A percentile compares a stretch with the other conserved stretches of the same genome.
These are phyloP conservation scores for Zygaena filipendulae DNA, from an alignment of 2,888 invertebrate species.

Conservation along the genomic window DNA sequence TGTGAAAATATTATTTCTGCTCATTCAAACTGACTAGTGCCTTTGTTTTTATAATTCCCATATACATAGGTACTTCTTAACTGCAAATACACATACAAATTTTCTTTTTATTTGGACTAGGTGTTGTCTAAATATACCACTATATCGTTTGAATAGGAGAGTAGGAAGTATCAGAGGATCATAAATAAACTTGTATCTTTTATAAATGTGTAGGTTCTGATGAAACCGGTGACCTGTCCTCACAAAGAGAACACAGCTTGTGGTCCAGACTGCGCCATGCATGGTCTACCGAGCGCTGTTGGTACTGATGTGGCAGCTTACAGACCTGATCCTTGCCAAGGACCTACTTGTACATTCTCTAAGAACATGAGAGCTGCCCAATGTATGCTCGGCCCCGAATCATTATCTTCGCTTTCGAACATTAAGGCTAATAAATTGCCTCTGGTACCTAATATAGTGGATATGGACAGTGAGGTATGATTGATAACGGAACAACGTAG, in stretches of 20 bases:
- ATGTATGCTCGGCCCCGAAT: slow-evolving; percentile 37
- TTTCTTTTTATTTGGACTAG: no score
- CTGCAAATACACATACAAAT: no score
- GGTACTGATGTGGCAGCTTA: slow-evolving; percentile 23
- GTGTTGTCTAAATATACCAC: no score
- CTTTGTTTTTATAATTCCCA: no score
- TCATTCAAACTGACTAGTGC: no score
- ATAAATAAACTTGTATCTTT: slow-evolving; percentile 1
- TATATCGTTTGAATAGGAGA: no score
- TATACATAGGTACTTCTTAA: no score
- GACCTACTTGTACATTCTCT: slow-evolving; percentile 25
- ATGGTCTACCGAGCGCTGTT: slow-evolving; percentile 18
- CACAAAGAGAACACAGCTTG: slow-evolving; percentile 24
- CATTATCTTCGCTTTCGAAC: slow-evolving; percentile 17
- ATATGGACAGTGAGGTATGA: slow-evolving; percentile 21
- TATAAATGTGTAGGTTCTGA: neutral
- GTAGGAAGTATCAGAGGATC: no score
- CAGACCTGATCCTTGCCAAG: slow-evolving; percentile 30
- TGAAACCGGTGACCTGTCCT: slow-evolving; percentile 26
- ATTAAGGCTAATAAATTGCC: slow-evolving; percentile 6
- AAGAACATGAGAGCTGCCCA: slow-evolving; percentile 49
- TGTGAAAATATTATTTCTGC: no score
- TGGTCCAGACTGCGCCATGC: slow-evolving; percentile 32
- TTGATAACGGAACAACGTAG: no score
- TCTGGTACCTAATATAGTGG: slow-evolving; percentile 15